These are phyloP conservation scores for Cryptophagus acutangulus DNA, from an alignment of 2,888 invertebrate species.

Conservation along the genomic window DNA sequence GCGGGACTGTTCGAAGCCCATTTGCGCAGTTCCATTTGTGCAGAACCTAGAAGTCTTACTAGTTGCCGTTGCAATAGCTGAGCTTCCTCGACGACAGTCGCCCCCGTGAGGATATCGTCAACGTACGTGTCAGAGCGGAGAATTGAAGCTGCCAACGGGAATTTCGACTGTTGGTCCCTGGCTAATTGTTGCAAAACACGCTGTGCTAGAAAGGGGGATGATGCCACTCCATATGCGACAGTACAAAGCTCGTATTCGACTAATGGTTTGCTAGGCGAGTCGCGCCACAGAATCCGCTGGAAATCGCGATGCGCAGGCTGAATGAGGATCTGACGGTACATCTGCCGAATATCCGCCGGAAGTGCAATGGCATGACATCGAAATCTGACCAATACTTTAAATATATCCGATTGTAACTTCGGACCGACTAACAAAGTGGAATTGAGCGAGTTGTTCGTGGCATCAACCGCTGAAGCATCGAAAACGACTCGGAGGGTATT, in stretches of 20 bases:
- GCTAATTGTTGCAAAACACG: slow-evolving; percentile 4
- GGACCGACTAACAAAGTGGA: slow-evolving; percentile 5
- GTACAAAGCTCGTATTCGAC: too few species aligned
- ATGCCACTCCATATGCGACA: slow-evolving; percentile 6
- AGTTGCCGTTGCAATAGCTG: background rate
- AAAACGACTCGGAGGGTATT: too few species aligned
- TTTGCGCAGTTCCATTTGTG: slow-evolving; percentile 9
- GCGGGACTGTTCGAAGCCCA: too few species aligned
- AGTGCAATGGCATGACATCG: slow-evolving; percentile 5
- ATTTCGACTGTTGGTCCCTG: too few species aligned
- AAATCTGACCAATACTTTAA: too few species aligned
- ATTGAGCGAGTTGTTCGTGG: slow-evolving; percentile 4
- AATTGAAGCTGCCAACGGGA: too few species aligned
- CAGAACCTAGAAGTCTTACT: slow-evolving; percentile 6
- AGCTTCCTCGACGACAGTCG: slow-evolving; percentile 2
- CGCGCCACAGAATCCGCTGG: slow-evolving; percentile 9
- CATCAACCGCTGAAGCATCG: slow-evolving; percentile 4
- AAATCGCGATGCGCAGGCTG: slow-evolving; percentile 3
- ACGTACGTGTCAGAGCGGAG: slow-evolving; percentile 6
- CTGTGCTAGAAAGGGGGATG: slow-evolving; percentile 5
- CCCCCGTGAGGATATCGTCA: slow-evolving; percentile 6
- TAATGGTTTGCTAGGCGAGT: too few species aligned
- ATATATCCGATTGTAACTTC: too few species aligned
- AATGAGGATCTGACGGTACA: slow-evolving; percentile 9
- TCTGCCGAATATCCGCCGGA: slow-evolving; percentile 9